Conservation (phyloP, 2,113 vertebrate genomes). For the Thomomys bottae region DNA sequence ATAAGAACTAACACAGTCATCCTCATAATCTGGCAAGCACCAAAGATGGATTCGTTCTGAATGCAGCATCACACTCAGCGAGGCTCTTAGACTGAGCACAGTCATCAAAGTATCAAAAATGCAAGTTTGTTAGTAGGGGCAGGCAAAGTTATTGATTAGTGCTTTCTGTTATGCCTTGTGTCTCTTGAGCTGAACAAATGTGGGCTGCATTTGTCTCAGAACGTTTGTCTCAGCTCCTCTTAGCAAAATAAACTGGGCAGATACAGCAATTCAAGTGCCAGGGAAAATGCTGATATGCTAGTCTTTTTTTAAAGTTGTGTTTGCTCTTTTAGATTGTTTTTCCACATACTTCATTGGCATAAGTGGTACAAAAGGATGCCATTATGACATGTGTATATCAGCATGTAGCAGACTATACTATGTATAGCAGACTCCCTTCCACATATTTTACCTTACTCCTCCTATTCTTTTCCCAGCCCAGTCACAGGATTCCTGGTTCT, state of each 20-base stretch:
- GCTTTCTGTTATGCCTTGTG: constrained; percentile 3
- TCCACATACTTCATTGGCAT: too few relatives aligned
- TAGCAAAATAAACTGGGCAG: background rate
- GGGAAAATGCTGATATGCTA: background rate
- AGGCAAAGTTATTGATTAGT: constrained; percentile 28
- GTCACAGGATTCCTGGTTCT: too few relatives aligned
- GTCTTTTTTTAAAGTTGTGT: background rate
- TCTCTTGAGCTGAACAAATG: constrained; percentile 20
- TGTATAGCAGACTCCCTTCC: too few relatives aligned
- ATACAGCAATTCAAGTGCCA: background rate
- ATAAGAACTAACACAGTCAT: background rate
- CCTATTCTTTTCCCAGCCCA: too few relatives aligned
- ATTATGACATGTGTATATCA: too few relatives aligned
- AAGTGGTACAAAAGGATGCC: too few relatives aligned
- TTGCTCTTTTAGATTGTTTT: too few relatives aligned
- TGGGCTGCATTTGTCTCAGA: constrained; percentile 50
- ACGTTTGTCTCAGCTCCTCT: constrained; percentile 9
- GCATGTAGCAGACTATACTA: too few relatives aligned
- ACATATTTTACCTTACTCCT: too few relatives aligned
- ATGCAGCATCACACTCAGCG: background rate
- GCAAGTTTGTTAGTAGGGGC: constrained; percentile 36
- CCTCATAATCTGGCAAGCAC: constrained; percentile 11
- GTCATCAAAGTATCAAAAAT: constrained; percentile 25
- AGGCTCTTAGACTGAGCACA: background rate
- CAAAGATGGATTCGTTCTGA: background rate